Conservation (phyloP, 2,888 invertebrate genomes). For the Philereme transversata region DNA sequence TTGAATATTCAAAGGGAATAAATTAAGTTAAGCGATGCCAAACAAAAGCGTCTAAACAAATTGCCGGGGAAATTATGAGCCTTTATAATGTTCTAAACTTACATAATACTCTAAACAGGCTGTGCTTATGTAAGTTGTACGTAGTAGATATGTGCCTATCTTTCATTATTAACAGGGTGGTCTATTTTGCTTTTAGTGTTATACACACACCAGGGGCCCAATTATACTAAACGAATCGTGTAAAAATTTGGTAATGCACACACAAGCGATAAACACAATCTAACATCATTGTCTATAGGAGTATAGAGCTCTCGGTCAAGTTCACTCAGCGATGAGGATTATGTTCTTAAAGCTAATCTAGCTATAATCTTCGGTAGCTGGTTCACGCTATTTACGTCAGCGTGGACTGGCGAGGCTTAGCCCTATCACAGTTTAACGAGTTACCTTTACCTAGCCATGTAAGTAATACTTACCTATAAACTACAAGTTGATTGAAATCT, state of each 20-base stretch:
- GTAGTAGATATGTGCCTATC: conserved; percentile 1
- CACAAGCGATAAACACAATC: neutral
- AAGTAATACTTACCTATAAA: too few species aligned
- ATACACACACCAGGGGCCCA: too few species aligned
- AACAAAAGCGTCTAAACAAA: conserved; percentile 56
- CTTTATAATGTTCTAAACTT: conserved; percentile 19
- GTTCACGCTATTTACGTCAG: conserved; percentile 34
- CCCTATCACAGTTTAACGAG: neutral
- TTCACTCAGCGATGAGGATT: conserved; percentile 63
- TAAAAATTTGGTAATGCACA: too few species aligned
- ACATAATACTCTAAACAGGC: conserved; percentile 5
- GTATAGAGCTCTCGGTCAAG: conserved; percentile 59
- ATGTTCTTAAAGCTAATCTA: conserved; percentile 71
- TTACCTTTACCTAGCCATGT: too few species aligned
- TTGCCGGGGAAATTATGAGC: conserved; percentile 49
- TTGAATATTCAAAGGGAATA: conserved; percentile 81
- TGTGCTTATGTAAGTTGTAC: conserved; percentile 1
- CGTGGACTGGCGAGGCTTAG: conserved; percentile 13
- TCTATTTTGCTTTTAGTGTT: too few species aligned
- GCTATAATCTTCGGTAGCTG: conserved; percentile 55
- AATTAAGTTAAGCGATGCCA: conserved; percentile 60
- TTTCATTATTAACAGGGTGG: too few species aligned
- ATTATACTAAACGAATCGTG: too few species aligned
- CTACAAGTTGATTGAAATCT: too few species aligned
- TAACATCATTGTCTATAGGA: neutral